Evolutionary conservation across 1,140 invertebrate genomes (phyloP).

Genomic region (Drosophila dunni): DNA sequence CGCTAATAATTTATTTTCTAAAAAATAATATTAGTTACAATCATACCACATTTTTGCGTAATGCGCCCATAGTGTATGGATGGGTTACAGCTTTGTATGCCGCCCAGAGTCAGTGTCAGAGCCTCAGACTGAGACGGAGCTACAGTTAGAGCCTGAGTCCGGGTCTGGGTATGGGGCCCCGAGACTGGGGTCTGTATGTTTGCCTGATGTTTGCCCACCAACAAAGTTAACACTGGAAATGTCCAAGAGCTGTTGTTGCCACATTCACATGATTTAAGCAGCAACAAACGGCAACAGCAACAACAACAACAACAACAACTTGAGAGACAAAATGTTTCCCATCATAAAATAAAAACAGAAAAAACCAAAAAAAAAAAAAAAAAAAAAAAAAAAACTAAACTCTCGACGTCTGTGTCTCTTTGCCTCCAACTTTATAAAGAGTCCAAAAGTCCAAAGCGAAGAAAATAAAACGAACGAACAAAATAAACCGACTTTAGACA

Average conservation of each 20-base stretch:
- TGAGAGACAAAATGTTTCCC: conserved; percentile 73
- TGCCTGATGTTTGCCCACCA: conserved; percentile 74
- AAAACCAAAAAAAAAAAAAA: conserved; percentile 44
- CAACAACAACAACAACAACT: conserved; percentile 28
- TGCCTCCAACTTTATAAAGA: conserved; percentile 37
- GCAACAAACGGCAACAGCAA: conserved; percentile 43
- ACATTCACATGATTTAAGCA: conserved; percentile 78
- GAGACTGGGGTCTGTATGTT: conserved; percentile 30
- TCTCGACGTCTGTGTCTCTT: conserved; percentile 11
- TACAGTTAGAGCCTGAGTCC: conserved; percentile 11
- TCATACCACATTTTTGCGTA: too few species aligned
- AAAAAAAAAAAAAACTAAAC: conserved; percentile 39
- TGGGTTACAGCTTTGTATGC: conserved; percentile 35
- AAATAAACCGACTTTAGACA: conserved; percentile 51
- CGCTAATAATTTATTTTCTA: too few species aligned
- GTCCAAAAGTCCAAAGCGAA: conserved; percentile 56
- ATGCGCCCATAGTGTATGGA: conserved; percentile 16
- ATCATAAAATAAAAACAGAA: conserved; percentile 69
- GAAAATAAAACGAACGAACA: conserved; percentile 39
- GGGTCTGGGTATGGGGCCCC: conserved; percentile 16
- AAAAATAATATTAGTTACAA: too few species aligned
- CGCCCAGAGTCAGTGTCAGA: conserved; percentile 33
- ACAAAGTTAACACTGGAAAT: conserved; percentile 72
- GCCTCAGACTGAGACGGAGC: conserved; percentile 1
- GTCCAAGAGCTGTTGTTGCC: conserved; percentile 73